Evolutionary conservation across 2,113 vertebrate genomes (phyloP), one percentile per base, ranked within the genome.

Genomic region (Forbesichthys papilliferus): DNA sequence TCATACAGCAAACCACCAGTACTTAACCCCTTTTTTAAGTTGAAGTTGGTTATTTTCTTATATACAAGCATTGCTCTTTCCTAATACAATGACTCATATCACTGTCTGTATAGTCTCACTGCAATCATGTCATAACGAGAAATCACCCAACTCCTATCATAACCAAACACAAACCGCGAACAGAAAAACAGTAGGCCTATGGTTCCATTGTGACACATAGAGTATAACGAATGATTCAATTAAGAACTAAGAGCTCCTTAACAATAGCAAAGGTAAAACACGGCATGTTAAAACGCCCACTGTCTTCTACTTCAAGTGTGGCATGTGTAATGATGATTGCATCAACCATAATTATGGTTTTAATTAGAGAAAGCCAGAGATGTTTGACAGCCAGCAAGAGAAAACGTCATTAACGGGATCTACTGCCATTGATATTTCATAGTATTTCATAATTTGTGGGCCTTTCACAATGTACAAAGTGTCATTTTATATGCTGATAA

Each of bases 341-440:
- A 95, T 96, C 94, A 93, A 94, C 94, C 94, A 94, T 94, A 95
- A 94, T 96, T 95, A 94, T 91, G 91, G 93, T 94, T 95, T 95
- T 95, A 96, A 95, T 95, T 95, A 95, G 94, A 78, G 74, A 70
- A 61, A 72, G 74, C 68, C 47, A 75, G 48, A 46, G 70, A 61
- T 42, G 54, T 0, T 16, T 51, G 13, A 14, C 48, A 68, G 62
- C 62, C 64, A 59, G 62, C 52, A 52, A 69, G 52, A 61, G 77
- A 67, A 60, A 42, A 42, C 36, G 7, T 42, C 7, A 42, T 42
- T 42, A 42, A 42, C 36, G 7, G 1, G 36, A 42, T 42, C 7
- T 8, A 42, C 36, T 42, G 7, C 7, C 36, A 42, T 8, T 42
- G 36, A 6, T 42, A 42, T 42, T 42, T 42, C 36, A 42, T 42